Conservation (phyloP, 2,113 vertebrate genomes). For the Labeo rohita region DNA sequence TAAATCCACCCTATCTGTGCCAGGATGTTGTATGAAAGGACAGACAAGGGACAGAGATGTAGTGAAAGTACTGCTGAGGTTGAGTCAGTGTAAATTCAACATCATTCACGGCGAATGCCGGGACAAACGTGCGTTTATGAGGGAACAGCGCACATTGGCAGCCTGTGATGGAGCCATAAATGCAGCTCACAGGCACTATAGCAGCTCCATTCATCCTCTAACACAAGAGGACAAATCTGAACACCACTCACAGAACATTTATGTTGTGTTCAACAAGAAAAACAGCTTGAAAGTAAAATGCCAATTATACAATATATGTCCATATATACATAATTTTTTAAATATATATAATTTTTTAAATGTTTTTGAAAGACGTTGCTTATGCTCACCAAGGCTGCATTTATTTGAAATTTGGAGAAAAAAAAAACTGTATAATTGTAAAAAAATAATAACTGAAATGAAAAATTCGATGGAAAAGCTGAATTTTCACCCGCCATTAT, state of each 20-base stretch:
- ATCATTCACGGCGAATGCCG: constrained; percentile 18
- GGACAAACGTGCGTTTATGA: constrained; percentile 26
- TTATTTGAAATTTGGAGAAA: too few relatives aligned
- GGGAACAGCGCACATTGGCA: constrained; percentile 21
- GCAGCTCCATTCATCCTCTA: constrained; percentile 23
- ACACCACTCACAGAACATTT: constrained; percentile 1
- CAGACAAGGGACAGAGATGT: constrained; percentile 31
- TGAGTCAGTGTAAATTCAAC: constrained; percentile 19
- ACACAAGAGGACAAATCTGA: constrained; percentile 19
- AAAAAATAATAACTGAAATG: too few relatives aligned
- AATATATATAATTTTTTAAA: too few relatives aligned
- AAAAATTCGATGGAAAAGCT: background rate
- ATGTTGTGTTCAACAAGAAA: background rate
- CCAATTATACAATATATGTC: too few relatives aligned
- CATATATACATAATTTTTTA: too few relatives aligned
- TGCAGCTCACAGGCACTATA: constrained; percentile 5
- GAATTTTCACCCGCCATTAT: background rate
- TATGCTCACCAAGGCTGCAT: too few relatives aligned
- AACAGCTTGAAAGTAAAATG: background rate
- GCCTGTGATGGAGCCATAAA: constrained; percentile 30
- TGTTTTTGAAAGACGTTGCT: too few relatives aligned
- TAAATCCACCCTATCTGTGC: constrained; percentile 38
- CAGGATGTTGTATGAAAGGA: constrained; percentile 26
- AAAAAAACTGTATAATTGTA: too few relatives aligned
- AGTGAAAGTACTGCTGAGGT: background rate